Evolutionary conservation across 1,140 invertebrate species (phyloP).

Genomic region (Sinella curviseta): DNA sequence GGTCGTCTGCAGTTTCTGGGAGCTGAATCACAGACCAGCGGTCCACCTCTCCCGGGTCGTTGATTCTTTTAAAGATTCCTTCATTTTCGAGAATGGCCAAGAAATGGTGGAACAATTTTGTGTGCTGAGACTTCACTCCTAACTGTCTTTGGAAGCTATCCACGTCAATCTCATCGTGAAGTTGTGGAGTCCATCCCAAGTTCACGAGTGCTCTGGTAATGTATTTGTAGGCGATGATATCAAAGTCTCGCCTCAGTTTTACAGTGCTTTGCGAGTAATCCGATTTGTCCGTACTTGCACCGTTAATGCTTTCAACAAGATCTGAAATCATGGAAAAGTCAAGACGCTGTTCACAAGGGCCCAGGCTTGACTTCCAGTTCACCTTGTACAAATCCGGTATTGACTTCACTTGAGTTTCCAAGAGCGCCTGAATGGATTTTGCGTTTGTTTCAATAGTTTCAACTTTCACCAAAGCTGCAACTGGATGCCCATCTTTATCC

Average conservation of each 20-base stretch:
- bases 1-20: too few species aligned
- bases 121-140: neutral
- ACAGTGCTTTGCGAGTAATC: neutral
- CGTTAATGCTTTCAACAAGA: neutral
- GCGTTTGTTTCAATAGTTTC: neutral
- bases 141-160: neutral
- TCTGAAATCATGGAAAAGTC: neutral
- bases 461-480: neutral
- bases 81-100: too few species aligned
- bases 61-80: too few species aligned
- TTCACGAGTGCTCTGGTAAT: neutral
- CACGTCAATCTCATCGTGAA: neutral
- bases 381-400: neutral
- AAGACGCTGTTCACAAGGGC: neutral
- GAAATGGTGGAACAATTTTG: neutral
- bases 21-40: too few species aligned
- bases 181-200: neutral
- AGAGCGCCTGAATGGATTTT: neutral
- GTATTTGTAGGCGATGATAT: neutral
- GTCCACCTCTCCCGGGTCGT: too few species aligned
- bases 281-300: neutral
- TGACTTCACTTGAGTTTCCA: neutral
- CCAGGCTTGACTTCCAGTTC: neutral
- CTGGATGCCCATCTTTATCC: neutral
- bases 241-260: neutral